These are phyloP conservation scores for Sphinx pinastri DNA, from an alignment of 2,888 invertebrate genomes.

Conservation along the genomic window DNA sequence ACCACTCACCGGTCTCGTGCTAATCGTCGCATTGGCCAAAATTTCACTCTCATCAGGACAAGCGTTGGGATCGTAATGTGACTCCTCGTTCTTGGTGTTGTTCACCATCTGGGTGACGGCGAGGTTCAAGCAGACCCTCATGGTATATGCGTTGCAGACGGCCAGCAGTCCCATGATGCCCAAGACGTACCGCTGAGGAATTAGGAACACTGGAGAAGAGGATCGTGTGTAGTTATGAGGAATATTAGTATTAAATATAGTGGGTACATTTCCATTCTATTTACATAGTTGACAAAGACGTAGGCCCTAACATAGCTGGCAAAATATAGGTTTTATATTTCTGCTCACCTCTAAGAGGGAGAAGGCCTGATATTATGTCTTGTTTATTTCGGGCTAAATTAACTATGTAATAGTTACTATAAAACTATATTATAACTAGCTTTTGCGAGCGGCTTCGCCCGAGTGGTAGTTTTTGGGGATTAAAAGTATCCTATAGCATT, in stretches of 20 bases:
- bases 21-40: constrained; percentile 65
- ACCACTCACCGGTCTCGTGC: constrained; percentile 64
- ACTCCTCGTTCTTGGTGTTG: constrained; percentile 64
- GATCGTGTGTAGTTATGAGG: constrained; percentile 40
- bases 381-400: too few relatives aligned
- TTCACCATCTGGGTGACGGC: constrained; percentile 88
- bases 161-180: constrained; percentile 90
- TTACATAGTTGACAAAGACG: too few relatives aligned
- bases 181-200: constrained; percentile 88
- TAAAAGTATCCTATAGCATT: too few relatives aligned
- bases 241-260: background rate
- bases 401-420: too few relatives aligned
- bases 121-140: constrained; percentile 88
- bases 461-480: too few relatives aligned
- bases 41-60: constrained; percentile 71
- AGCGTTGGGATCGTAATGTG: constrained; percentile 66
- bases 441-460: too few relatives aligned
- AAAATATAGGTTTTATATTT: too few relatives aligned
- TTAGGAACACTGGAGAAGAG: constrained; percentile 83
- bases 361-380: too few relatives aligned
- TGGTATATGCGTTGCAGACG: constrained; percentile 90
- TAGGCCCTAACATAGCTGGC: too few relatives aligned
- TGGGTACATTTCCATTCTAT: background rate
- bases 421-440: too few relatives aligned
- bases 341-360: too few relatives aligned